Evolutionary conservation across 2,888 invertebrate genomes (phyloP), one percentile per base, ranked within the genome.

Genomic region (Cabera pusaria): DNA sequence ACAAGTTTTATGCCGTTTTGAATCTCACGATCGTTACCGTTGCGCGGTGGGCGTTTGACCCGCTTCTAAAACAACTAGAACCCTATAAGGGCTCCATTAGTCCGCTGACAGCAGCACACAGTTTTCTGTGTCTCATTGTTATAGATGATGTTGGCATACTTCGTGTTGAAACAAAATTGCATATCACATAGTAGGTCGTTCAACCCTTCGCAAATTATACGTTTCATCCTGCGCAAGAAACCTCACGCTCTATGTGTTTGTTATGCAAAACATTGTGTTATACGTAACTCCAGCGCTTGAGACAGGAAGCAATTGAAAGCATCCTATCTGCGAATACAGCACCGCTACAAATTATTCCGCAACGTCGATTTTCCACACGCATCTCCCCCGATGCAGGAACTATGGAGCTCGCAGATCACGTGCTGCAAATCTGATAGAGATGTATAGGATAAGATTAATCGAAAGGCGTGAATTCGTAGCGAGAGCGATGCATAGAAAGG

Each of bases 71-170:
- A 62, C 58, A 56, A 58, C 60, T 58, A 59, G 56, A 52, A 60
- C 77, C 75, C 63, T 74, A 73, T 70, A 79, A 71, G 78, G 75
- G 67, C 64, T 52, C 69, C 64, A 77, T 76, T 78, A 77, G 61
- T 64, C 63, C 35, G 48, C 46, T 52, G 57, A 64, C 64, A 61
- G 49, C 59, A 59, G 55, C 51, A 61, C 58, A 64, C 66, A 66
- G 67, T 68, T 63, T 62, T 62, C 66, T 59, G 47, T 66, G 55
- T 59, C 58, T 52, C 53, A 57, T 60, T 69, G 59, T 56, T 58
- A 62, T 59, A 56, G 39, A 45, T 47, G 43, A 42, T 39, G 25
- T 20, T 46, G 39, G 32, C 44, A 46, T 28, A 50, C 53, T 49
- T 49, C 57, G 49, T 44, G 47, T 37, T 17, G 32, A 36, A 41